These are phyloP conservation scores for Notothenia coriiceps DNA, from an alignment of 2,113 vertebrate species.

Conservation along the genomic window DNA sequence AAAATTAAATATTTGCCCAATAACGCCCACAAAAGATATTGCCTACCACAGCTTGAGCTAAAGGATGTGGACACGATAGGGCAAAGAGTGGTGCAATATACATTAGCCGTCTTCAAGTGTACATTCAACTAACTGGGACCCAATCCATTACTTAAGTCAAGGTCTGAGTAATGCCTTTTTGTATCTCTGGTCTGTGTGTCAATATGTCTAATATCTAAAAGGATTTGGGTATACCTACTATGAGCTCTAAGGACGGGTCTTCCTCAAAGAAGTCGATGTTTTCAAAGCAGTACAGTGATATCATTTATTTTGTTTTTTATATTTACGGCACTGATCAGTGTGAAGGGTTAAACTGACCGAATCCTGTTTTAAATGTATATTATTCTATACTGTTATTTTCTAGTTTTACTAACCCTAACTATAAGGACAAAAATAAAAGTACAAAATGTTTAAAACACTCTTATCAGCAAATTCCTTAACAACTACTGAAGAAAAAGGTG, in stretches of 20 bases:
- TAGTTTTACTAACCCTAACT: too few relatives aligned
- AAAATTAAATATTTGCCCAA: too few relatives aligned
- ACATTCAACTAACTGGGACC: neutral
- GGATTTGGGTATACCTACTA: neutral
- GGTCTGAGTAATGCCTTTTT: neutral
- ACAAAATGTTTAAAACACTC: too few relatives aligned
- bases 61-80: neutral
- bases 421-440: too few relatives aligned
- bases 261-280: neutral
- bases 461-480: too few relatives aligned
- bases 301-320: too few relatives aligned
- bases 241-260: too few relatives aligned
- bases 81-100: conserved; percentile 1
- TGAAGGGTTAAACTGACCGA: conserved; percentile 16
- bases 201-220: neutral
- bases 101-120: neutral
- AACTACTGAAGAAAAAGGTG: too few relatives aligned
- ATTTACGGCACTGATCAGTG: neutral
- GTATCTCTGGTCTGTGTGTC: neutral
- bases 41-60: neutral
- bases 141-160: neutral
- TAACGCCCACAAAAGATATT: too few relatives aligned
- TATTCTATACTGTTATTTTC: neutral
- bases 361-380: neutral
- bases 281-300: too few relatives aligned